Conservation (phyloP, 2,888 invertebrate genomes). For the Calliphora vomitoria region DNA sequence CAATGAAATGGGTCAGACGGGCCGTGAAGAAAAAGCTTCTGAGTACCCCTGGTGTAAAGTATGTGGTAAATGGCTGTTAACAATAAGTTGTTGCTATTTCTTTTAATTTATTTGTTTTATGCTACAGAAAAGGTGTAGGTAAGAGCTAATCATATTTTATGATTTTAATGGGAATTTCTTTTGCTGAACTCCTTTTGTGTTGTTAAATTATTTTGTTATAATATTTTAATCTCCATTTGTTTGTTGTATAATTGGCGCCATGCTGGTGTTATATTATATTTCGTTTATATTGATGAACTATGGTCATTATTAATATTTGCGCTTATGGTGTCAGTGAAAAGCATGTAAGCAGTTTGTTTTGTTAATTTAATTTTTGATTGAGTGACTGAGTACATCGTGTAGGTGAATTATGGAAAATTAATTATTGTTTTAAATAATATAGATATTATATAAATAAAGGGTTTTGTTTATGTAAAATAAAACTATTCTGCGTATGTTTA, state of each 20-base stretch:
- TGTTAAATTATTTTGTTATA: constrained; percentile 28
- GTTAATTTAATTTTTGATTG: not conserved
- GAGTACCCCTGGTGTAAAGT: not conserved
- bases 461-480: too few relatives aligned
- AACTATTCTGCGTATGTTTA: too few relatives aligned
- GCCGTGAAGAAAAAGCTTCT: too few relatives aligned
- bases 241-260: constrained; percentile 32
- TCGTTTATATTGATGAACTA: not conserved
- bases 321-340: not conserved
- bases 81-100: not conserved
- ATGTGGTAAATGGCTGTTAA: not conserved
- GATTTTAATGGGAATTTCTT: not conserved
- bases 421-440: too few relatives aligned
- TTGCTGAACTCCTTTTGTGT: not conserved
- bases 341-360: not conserved
- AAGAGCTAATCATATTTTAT: constrained; percentile 1
- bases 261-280: constrained; percentile 13
- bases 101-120: not conserved
- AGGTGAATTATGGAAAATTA: too few relatives aligned
- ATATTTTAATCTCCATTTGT: not conserved
- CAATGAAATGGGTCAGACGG: too few relatives aligned
- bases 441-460: too few relatives aligned
- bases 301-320: not conserved
- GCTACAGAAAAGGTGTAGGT: constrained; percentile 11
- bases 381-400: too few relatives aligned